Evolutionary conservation across 2,888 invertebrate species (phyloP).

Genomic region (Drosophila heteroneura): DNA sequence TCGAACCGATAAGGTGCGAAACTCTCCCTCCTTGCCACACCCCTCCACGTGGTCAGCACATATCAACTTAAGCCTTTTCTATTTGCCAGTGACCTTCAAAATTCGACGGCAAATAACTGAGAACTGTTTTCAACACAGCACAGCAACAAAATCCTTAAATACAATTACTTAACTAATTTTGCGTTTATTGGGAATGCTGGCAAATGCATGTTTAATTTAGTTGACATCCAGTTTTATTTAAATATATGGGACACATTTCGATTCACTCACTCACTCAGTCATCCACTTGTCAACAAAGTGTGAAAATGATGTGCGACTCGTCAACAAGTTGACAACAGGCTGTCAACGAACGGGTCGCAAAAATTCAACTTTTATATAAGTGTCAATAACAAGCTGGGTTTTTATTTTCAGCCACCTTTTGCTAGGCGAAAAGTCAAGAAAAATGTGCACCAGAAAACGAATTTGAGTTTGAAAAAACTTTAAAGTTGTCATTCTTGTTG

Average conservation of each 20-base stretch:
- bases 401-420: neutral
- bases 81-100: constrained; percentile 26
- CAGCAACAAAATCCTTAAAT: neutral
- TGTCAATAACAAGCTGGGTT: constrained; percentile 4
- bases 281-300: constrained; percentile 3
- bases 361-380: constrained; percentile 5
- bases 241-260: neutral
- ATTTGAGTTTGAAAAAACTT: neutral
- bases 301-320: neutral
- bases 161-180: neutral
- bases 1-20: constrained; percentile 6
- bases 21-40: neutral
- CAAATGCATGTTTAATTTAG: neutral
- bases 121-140: neutral
- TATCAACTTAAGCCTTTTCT: constrained; percentile 15
- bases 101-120: neutral
- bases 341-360: neutral
- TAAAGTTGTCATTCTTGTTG: neutral
- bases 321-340: neutral
- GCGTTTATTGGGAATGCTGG: neutral
- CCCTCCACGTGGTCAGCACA: neutral
- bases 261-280: neutral
- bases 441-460: neutral
- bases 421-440: neutral
- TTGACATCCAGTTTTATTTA: neutral